phyloP scores from a whole-genome alignment of 1,140 invertebrate species.

The Sycophaga agraensis region DNA sequence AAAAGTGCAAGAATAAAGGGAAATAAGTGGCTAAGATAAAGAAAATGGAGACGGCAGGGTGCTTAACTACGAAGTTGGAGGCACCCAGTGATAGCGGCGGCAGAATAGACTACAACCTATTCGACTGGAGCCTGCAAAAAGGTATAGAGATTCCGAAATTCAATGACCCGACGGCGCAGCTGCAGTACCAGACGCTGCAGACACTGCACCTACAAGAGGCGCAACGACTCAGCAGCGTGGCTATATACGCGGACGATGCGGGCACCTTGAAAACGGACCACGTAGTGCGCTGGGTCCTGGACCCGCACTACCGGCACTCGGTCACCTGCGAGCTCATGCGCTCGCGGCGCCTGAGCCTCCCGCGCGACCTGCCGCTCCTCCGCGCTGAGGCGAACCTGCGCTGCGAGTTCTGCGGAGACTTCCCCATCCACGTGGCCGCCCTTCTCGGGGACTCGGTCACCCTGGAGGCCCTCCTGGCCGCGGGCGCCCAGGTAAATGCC shows the following conservation, averaged over 20 bases:
- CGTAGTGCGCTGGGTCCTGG: not conserved
- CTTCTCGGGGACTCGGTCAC: not conserved
- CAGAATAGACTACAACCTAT: not conserved
- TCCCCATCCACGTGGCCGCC: constrained; percentile 8
- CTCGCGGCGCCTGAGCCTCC: not conserved
- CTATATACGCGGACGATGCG: not conserved
- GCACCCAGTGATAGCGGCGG: no score
- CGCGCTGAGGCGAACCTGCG: not conserved
- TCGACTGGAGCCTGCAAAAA: not conserved
- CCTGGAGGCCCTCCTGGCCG: not conserved
- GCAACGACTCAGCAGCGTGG: no score
- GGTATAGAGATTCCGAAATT: not conserved
- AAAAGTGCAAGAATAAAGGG: no score
- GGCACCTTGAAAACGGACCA: not conserved
- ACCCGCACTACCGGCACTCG: not conserved
- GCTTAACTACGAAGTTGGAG: no score
- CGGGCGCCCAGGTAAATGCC: not conserved
- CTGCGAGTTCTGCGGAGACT: not conserved
- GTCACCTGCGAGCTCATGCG: not conserved
- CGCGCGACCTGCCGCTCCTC: not conserved
- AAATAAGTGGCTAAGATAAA: no score
- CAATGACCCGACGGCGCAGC: not conserved
- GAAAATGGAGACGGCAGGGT: no score
- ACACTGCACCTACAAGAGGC: no score
- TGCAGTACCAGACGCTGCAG: no score